Conservation (phyloP, 2,888 invertebrate genomes). For the Sarcophaga caerulescens region DNA sequence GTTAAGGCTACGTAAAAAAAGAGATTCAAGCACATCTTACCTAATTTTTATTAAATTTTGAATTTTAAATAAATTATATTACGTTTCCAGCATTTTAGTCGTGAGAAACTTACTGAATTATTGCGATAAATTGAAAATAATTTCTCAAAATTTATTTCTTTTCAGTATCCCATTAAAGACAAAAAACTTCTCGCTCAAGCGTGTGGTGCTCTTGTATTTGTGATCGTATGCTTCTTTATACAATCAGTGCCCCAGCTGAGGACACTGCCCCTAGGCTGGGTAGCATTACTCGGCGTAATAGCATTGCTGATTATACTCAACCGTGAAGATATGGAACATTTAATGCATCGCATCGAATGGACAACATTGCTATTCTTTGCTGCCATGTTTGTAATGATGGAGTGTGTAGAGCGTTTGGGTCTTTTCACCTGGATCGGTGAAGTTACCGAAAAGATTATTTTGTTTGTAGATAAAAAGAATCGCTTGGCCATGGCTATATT, state of each 20-base stretch:
- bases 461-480: conserved; percentile 85
- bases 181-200: conserved; percentile 88
- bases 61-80: too few relatives aligned
- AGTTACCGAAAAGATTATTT: conserved; percentile 85
- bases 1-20: too few relatives aligned
- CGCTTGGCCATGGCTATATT: conserved; percentile 88
- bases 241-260: conserved; percentile 89
- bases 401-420: conserved; percentile 88
- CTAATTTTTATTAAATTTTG: too few relatives aligned
- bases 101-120: background rate
- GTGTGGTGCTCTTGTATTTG: conserved; percentile 86
- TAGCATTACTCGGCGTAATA: conserved; percentile 90
- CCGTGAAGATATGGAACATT: conserved; percentile 80
- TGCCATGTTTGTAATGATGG: conserved; percentile 81
- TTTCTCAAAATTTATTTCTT: conserved; percentile 65
- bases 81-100: too few relatives aligned
- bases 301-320: conserved; percentile 90
- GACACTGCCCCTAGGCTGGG: conserved; percentile 91
- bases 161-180: conserved; percentile 91
- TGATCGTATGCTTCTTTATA: conserved; percentile 90
- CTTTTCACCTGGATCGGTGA: conserved; percentile 91
- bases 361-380: conserved; percentile 80
- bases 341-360: conserved; percentile 80
- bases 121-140: background rate
- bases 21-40: too few relatives aligned